Evolutionary conservation across 1,140 invertebrate genomes (phyloP).

Genomic region (Olivierus martensii): DNA sequence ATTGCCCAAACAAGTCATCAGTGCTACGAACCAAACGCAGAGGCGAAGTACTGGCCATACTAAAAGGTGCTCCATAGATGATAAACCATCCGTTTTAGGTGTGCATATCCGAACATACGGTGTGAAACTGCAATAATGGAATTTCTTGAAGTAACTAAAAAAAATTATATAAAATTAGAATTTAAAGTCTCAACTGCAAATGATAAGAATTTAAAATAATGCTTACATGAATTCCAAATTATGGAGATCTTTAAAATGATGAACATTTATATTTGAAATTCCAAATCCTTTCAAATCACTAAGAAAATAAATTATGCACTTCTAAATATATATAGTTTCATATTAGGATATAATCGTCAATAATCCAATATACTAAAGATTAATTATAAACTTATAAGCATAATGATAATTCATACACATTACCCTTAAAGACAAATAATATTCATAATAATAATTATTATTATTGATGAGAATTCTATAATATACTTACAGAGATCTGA

Average conservation of each 20-base stretch:
- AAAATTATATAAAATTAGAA: conserved; percentile 23
- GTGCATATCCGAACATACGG: conserved; percentile 42
- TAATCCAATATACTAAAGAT: no score
- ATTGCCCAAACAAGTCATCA: conserved; percentile 48
- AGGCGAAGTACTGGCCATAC: conserved; percentile 42
- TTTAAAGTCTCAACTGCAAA: background rate
- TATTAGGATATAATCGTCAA: no score
- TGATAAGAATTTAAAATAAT: background rate
- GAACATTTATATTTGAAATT: conserved; percentile 4
- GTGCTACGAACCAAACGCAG: conserved; percentile 51
- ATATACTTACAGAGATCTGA: conserved; percentile 8
- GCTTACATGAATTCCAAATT: conserved; percentile 8
- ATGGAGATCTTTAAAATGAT: conserved; percentile 2
- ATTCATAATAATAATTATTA: no score
- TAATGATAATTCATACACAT: no score
- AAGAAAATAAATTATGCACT: background rate
- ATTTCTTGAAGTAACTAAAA: conserved; percentile 51
- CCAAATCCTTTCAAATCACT: conserved; percentile 2
- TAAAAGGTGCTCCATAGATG: conserved; percentile 41
- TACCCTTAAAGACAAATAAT: no score
- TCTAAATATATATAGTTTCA: no score
- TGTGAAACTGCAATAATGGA: conserved; percentile 49
- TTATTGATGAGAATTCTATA: no score
- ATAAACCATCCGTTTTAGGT: conserved; percentile 45
- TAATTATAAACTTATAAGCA: no score